Conservation (phyloP, 2,797 vertebrate genomes). For the Thamnophis elegans region DNA sequence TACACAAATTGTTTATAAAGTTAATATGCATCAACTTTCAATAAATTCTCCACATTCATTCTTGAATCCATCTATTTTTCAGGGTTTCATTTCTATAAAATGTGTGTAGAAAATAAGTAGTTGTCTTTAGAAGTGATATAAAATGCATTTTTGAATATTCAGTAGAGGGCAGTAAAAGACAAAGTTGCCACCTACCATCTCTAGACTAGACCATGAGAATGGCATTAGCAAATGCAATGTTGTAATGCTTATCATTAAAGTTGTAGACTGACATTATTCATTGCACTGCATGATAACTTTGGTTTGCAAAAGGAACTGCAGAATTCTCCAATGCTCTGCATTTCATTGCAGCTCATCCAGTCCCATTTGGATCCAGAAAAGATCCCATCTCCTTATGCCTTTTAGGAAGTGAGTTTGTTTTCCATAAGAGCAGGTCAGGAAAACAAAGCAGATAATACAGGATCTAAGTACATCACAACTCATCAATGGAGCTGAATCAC, state of each 20-base stretch:
- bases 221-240: not conserved
- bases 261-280: not conserved
- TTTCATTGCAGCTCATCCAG: not conserved
- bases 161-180: conserved; percentile 30
- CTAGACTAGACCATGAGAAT: conserved; percentile 1
- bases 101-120: not conserved
- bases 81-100: not conserved
- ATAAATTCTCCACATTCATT: not conserved
- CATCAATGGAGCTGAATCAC: not conserved
- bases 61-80: not conserved
- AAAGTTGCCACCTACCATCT: not conserved
- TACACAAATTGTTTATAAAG: not conserved
- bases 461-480: not conserved
- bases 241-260: not conserved
- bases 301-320: not conserved
- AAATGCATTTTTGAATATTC: not conserved
- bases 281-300: not conserved
- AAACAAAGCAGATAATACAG: not conserved
- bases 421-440: not conserved
- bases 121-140: not conserved
- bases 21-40: not conserved
- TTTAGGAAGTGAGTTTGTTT: not conserved
- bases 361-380: not conserved
- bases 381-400: not conserved
- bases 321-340: not conserved